phyloP scores from a whole-genome alignment of 2,888 invertebrate species.

The Nymphalis urticae region DNA sequence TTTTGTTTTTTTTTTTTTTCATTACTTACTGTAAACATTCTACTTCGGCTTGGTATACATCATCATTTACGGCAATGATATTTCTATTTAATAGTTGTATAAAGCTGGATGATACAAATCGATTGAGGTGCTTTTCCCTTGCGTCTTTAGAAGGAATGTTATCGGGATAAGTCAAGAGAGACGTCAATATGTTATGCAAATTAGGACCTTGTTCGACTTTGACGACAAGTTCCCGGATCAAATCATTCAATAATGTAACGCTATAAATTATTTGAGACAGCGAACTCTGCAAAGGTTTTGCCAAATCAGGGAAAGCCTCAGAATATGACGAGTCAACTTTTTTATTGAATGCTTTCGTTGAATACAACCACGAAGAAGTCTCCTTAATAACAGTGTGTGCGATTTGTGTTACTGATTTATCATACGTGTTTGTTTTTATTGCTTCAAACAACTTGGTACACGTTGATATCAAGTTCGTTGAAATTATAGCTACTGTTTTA shows the following conservation, averaged over 20 bases:
- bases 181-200: conserved; percentile 57
- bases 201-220: conserved; percentile 57
- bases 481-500: conserved; percentile 54
- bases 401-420: conserved; percentile 44
- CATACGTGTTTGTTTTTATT: conserved; percentile 41
- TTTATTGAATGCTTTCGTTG: conserved; percentile 79
- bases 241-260: conserved; percentile 79
- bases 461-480: conserved; percentile 49
- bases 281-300: conserved; percentile 86
- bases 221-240: conserved; percentile 72
- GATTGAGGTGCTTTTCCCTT: conserved; percentile 65
- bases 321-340: conserved; percentile 80
- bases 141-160: conserved; percentile 47
- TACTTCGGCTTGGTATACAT: conserved; percentile 50
- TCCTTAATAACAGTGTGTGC: conserved; percentile 66
- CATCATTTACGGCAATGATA: conserved; percentile 44
- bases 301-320: conserved; percentile 89
- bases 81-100: conserved; percentile 61
- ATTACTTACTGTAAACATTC: conserved; percentile 78
- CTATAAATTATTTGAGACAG: conserved; percentile 86
- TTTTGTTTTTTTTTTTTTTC: neutral
- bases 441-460: conserved; percentile 50
- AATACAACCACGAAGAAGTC: conserved; percentile 76
- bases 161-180: conserved; percentile 79
- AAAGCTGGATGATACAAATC: conserved; percentile 67